Conservation (phyloP, 2,113 vertebrate genomes). For the Telmatochromis sp. region DNA sequence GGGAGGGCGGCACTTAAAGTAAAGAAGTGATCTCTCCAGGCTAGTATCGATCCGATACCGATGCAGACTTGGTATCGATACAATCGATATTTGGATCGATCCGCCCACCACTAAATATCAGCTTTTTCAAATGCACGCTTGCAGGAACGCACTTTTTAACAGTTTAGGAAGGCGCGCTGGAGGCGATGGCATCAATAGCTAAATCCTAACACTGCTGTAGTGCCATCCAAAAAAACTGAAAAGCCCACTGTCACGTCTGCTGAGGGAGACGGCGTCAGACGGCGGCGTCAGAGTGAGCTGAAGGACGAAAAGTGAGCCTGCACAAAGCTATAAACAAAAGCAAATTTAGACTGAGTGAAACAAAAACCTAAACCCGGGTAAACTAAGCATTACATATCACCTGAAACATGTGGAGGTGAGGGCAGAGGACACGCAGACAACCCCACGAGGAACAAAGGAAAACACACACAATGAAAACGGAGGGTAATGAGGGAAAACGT, state of each 20-base stretch:
- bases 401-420: too few relatives aligned
- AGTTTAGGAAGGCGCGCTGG: fast-evolving
- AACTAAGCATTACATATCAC: neutral
- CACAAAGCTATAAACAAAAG: neutral
- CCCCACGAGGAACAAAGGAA: fast-evolving
- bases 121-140: neutral
- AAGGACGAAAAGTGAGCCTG: fast-evolving
- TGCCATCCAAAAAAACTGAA: neutral
- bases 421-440: neutral
- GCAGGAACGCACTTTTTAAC: fast-evolving
- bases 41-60: neutral
- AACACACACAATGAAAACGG: neutral
- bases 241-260: neutral
- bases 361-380: fast-evolving
- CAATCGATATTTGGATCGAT: neutral
- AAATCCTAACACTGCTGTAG: neutral
- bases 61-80: neutral
- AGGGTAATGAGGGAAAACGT: neutral
- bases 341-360: fast-evolving
- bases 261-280: fast-evolving
- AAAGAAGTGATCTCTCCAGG: fast-evolving
- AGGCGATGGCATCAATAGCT: fast-evolving
- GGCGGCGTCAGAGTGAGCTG: fast-evolving
- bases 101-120: neutral
- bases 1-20: neutral